phyloP scores from a whole-genome alignment of 2,797 vertebrate genomes.

The Tarsius wallacei region DNA sequence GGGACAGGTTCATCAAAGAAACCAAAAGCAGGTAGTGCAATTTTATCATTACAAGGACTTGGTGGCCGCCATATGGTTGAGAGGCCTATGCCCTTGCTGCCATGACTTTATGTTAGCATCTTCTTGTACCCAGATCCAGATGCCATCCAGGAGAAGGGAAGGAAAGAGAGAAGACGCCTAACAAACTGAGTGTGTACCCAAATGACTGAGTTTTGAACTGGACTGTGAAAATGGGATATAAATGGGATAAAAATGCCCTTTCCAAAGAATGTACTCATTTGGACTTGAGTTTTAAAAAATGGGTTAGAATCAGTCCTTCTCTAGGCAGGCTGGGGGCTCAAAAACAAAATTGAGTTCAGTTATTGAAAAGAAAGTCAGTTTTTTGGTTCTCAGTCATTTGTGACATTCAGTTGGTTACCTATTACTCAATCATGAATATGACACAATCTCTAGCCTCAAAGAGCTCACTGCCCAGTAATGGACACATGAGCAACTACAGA shows the following conservation, averaged over 20 bases:
- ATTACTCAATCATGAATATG: not conserved
- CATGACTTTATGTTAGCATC: not conserved
- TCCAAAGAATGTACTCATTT: not conserved
- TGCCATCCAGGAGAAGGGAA: not conserved
- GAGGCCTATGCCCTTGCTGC: not conserved
- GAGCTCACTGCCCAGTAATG: not conserved
- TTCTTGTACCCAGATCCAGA: not conserved
- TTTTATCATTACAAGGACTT: not conserved
- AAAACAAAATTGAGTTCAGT: not conserved
- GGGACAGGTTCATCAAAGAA: not conserved
- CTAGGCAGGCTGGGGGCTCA: not conserved
- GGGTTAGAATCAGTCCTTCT: conserved; percentile 15
- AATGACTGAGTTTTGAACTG: not conserved
- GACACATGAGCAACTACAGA: not conserved
- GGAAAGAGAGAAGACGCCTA: not conserved
- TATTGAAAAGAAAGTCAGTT: conserved; percentile 33
- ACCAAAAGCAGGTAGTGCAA: not conserved
- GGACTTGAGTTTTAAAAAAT: not conserved
- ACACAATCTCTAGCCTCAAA: not conserved
- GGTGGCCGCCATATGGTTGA: not conserved
- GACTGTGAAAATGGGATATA: not conserved
- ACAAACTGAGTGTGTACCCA: not conserved
- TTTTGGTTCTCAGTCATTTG: not conserved
- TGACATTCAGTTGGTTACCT: not conserved
- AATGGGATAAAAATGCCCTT: not conserved